A percentile compares a stretch with the other conserved stretches of the same genome.
These are phyloP conservation scores for Ptyas mucosa DNA, from an alignment of 2,113 vertebrate genomes.

Conservation along the genomic window DNA sequence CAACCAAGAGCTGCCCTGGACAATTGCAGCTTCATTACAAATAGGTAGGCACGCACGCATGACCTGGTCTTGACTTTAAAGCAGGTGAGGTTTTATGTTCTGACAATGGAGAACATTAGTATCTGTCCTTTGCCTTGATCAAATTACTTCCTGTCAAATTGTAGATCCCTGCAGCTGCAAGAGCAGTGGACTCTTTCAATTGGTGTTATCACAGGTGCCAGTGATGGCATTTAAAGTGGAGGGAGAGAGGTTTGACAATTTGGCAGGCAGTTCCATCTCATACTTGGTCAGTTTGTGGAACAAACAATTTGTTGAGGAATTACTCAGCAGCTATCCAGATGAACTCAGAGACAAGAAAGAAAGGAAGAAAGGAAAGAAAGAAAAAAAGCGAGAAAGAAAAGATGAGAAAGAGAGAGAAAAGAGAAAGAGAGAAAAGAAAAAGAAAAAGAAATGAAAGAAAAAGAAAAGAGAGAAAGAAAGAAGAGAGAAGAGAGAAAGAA, in stretches of 20 bases:
- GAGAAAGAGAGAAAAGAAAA: no score
- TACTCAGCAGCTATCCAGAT: no score
- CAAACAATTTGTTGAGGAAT: neutral
- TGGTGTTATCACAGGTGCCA: no score
- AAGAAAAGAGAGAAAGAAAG: rapidly evolving
- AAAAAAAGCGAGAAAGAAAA: no score
- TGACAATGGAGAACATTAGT: neutral
- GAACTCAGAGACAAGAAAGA: no score
- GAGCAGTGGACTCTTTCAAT: no score
- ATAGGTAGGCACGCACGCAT: neutral
- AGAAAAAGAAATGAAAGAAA: no score
- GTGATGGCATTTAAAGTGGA: no score
- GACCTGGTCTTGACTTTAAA: no score
- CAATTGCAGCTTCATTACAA: neutral
- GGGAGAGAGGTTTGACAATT: neutral
- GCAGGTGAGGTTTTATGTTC: neutral
- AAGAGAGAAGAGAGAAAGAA: no score
- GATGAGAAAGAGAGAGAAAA: no score
- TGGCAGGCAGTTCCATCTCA: neutral
- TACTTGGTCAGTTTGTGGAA: neutral
- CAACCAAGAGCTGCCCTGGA: neutral
- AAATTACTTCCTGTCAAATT: neutral
- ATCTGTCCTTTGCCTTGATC: neutral
- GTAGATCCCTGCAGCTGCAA: neutral
- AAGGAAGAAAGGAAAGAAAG: no score